Conservation (phyloP, 1,140 invertebrate genomes). For the Trichogramma pretiosum region DNA sequence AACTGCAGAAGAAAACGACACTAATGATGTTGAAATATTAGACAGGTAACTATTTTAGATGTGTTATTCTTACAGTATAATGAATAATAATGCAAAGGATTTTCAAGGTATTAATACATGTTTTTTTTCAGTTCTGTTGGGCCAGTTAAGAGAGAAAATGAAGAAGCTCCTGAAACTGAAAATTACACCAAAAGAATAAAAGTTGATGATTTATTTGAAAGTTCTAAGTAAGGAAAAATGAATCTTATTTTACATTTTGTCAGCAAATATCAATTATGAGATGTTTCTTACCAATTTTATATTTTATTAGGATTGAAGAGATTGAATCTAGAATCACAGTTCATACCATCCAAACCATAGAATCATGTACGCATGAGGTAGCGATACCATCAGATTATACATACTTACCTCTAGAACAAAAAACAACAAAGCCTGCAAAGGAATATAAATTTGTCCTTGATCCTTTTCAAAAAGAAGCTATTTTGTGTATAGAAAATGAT, state of each 20-base stretch:
- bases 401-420: constrained; percentile 63
- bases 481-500: constrained; percentile 95
- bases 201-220: constrained; percentile 35
- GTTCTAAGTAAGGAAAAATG: constrained; percentile 34
- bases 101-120: constrained; percentile 3
- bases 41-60: constrained; percentile 12
- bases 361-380: constrained; percentile 88
- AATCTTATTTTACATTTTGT: constrained; percentile 27
- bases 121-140: neutral
- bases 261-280: neutral
- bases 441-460: constrained; percentile 93
- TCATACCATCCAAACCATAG: constrained; percentile 78
- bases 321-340: constrained; percentile 64
- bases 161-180: constrained; percentile 17
- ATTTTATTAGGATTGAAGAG: constrained; percentile 41
- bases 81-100: neutral
- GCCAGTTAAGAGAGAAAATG: constrained; percentile 25
- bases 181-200: constrained; percentile 24
- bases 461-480: constrained; percentile 97
- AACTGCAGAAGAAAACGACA: no score
- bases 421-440: constrained; percentile 68
- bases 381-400: constrained; percentile 78
- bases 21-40: constrained; percentile 22
- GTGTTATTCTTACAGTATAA: constrained; percentile 1
- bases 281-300: constrained; percentile 5